Evolutionary conservation across 1,140 invertebrate genomes (phyloP), one percentile per base, ranked within the genome.

Genomic region (Ceratoteleas bidentatus): DNA sequence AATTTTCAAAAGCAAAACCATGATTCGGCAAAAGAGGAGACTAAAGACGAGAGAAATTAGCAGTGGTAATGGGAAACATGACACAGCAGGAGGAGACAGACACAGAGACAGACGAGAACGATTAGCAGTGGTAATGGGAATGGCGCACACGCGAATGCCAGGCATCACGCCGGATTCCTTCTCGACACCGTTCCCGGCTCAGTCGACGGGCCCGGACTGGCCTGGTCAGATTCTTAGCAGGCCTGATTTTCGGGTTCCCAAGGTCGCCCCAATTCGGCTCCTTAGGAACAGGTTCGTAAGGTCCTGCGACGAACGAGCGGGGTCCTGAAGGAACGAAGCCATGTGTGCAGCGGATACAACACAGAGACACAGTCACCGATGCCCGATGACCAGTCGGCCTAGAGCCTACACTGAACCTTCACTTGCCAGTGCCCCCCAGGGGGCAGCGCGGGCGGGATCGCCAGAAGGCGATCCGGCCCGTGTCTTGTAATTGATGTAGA

Each of bases 101-200:
- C 24, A 24, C 24, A 24, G 24, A 2, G 24, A 24, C 24, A 24
- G 4, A 4, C 24, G 24, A 24, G 24, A 24, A 24, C 1, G 4
- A 24, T 24, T 24, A 24, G 24, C 24, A 24, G 24, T 24, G 24
- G 24, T 90, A 87, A 90, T 91, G 88, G 89, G 89, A 90, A 89
- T 84, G 88, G 70, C 84, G 87, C 85, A 90, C 84, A 91, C 88
- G 89, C 87, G 89, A 92, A 88, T 91, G 91, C 90, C 90, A 92
- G 90, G 90, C 86, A 92, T 91, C 90, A 91, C 76, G 87, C 83
- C 84, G 52, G 57, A 82, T 89, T 85, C 85, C 86, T 89, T 91
- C 90, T 90, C 84, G 89, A 87, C 88, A 90, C 86, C 90, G 89
- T 88, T 91, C 88, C 87, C 14, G 32, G 52, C 60, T 61, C 14